phyloP scores from a whole-genome alignment of 2,113 vertebrate species.

The Microcebus griseorufus region DNA sequence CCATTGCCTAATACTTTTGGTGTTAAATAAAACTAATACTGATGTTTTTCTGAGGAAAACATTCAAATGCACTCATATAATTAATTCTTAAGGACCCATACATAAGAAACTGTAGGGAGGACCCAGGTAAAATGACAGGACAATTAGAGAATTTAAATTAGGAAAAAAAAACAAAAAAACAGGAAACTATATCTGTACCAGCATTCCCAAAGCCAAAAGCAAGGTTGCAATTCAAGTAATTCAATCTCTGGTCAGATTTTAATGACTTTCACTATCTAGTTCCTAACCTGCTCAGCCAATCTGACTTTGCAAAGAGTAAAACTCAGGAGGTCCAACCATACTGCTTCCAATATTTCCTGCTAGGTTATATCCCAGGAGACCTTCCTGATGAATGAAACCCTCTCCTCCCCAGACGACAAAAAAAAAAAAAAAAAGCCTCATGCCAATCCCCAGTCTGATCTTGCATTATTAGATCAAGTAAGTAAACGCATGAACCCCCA shows the following conservation, averaged over 20 bases:
- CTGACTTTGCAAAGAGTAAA: neutral
- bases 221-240: neutral
- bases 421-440: neutral
- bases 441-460: neutral
- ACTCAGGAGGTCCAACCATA: neutral
- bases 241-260: neutral
- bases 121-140: neutral
- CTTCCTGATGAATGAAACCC: neutral
- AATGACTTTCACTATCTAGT: neutral
- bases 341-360: neutral
- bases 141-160: neutral
- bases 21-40: slow-evolving; percentile 40
- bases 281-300: neutral
- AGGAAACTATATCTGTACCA: neutral
- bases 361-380: neutral
- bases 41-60: slow-evolving; percentile 37
- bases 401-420: fast-evolving
- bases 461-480: neutral
- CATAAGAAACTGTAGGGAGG: neutral
- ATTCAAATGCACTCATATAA: neutral
- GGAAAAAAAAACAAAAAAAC: neutral
- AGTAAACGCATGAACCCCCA: neutral
- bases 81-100: neutral
- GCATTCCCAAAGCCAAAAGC: neutral
- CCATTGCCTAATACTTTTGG: neutral